Conservation (phyloP, 2,888 invertebrate genomes). For the Nysson spinosus region DNA sequence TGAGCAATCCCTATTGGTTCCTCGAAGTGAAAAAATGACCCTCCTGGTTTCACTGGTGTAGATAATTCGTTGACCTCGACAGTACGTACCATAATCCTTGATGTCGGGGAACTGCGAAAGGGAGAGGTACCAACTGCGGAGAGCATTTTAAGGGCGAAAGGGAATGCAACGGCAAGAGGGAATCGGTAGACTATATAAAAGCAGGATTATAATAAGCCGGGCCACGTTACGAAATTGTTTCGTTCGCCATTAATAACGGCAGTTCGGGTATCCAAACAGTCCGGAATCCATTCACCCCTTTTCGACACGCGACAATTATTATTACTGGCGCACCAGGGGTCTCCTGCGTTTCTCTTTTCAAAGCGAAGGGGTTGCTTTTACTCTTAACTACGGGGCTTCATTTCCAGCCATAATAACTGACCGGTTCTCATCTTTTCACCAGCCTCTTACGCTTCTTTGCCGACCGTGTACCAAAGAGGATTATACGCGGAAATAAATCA, state of each 20-base stretch:
- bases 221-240: slow-evolving; percentile 70
- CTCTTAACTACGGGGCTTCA: slow-evolving; percentile 17
- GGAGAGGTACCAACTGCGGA: neutral
- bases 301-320: slow-evolving; percentile 58
- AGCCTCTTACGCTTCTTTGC: slow-evolving; percentile 11
- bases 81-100: slow-evolving; percentile 63
- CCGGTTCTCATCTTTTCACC: slow-evolving; percentile 42
- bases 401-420: slow-evolving; percentile 31
- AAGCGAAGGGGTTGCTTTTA: slow-evolving; percentile 19
- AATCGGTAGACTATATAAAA: slow-evolving; percentile 51
- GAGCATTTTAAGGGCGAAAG: neutral
- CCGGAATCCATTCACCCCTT: slow-evolving; percentile 37
- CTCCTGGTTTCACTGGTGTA: slow-evolving; percentile 43
- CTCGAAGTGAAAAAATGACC: slow-evolving; percentile 51
- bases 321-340: slow-evolving; percentile 44
- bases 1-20: slow-evolving; percentile 44
- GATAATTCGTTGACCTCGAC: slow-evolving; percentile 66
- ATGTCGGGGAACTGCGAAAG: slow-evolving; percentile 46
- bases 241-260: slow-evolving; percentile 68
- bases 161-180: slow-evolving; percentile 48
- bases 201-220: slow-evolving; percentile 71
- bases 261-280: slow-evolving; percentile 35
- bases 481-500: too few species aligned
- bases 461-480: too few species aligned
- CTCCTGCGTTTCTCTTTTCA: slow-evolving; percentile 15